A percentile compares a stretch with the other conserved stretches of the same genome.
Evolutionary conservation across 2,888 invertebrate species (phyloP).

Genomic region (Slavum lentiscoides): DNA sequence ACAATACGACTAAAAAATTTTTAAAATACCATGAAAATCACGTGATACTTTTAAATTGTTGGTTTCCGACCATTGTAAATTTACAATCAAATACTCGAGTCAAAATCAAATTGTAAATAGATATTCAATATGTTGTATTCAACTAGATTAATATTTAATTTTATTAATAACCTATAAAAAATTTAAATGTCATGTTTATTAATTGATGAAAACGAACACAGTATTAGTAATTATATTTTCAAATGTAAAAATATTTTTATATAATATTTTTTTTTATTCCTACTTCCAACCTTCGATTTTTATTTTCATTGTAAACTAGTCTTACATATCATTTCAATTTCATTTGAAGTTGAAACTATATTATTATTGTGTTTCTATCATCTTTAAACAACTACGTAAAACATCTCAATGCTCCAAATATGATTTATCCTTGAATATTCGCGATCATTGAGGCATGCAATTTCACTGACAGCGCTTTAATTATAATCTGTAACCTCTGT

Average conservation of each 20-base stretch:
- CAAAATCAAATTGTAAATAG: not conserved
- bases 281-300: too few species aligned
- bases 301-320: too few species aligned
- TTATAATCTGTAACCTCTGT: not conserved
- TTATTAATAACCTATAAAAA: too few species aligned
- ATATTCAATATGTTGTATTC: not conserved
- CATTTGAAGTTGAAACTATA: not conserved
- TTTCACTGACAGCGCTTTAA: slow-evolving; percentile 4
- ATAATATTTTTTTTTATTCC: too few species aligned
- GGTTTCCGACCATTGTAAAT: not conserved
- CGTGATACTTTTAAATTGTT: slow-evolving; percentile 7
- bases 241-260: too few species aligned
- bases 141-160: not conserved
- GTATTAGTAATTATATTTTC: too few species aligned
- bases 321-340: too few species aligned
- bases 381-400: not conserved
- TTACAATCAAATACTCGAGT: not conserved
- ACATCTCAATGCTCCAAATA: not conserved
- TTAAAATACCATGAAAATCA: not conserved
- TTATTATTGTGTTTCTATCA: not conserved
- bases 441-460: not conserved
- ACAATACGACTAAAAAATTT: not conserved
- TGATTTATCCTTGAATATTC: not conserved
- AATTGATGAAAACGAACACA: too few species aligned
- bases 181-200: too few species aligned